Percentiles rank a stretch among this genome's conserved stretches.
Conservation (phyloP, 2,797 vertebrate genomes). For the Hephaestus fuliginosus region DNA sequence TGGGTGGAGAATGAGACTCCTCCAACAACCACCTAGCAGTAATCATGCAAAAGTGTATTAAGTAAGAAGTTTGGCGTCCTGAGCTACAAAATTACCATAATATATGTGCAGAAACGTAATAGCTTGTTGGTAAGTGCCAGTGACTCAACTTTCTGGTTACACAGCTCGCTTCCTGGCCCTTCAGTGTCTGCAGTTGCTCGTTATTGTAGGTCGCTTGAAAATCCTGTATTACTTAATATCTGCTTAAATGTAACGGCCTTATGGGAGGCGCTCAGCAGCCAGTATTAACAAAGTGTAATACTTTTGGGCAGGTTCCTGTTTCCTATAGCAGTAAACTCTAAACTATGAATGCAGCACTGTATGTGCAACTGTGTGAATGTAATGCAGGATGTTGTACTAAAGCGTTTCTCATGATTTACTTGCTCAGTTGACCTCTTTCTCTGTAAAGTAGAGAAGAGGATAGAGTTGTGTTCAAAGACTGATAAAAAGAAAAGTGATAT, state of each 20-base stretch:
- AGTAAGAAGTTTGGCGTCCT: background rate
- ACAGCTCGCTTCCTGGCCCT: background rate
- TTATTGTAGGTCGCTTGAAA: background rate
- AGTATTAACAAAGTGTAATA: background rate
- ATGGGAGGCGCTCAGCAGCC: background rate
- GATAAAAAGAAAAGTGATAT: background rate
- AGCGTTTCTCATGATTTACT: background rate
- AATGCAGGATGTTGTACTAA: conserved; percentile 4
- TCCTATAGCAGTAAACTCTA: background rate
- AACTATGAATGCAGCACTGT: background rate
- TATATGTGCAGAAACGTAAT: background rate
- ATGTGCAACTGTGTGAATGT: background rate
- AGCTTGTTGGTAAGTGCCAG: conserved; percentile 29
- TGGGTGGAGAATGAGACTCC: background rate
- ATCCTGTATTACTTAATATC: background rate
- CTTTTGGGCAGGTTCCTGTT: background rate
- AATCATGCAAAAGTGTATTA: conserved; percentile 11
- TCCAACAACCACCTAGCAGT: background rate
- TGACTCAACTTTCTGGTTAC: conserved; percentile 26
- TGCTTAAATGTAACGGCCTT: background rate
- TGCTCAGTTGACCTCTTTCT: background rate
- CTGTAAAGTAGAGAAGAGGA: background rate
- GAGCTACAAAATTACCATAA: background rate
- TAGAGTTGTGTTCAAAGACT: background rate
- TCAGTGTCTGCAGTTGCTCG: background rate